Conservation (phyloP, 2,888 invertebrate species). For the Synergus laeviventris region DNA sequence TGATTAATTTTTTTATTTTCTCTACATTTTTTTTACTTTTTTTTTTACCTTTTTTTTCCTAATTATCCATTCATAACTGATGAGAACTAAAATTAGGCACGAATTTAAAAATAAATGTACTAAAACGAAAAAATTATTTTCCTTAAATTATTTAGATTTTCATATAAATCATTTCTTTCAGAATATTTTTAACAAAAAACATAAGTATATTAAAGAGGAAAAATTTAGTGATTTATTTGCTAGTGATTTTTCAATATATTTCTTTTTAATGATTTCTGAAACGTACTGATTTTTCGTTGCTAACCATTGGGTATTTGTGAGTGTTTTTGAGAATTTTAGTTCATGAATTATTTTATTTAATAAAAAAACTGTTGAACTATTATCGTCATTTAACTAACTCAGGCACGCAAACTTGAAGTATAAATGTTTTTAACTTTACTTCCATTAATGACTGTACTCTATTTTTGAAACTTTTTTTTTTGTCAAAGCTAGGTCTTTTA, state of each 20-base stretch:
- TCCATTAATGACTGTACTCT: neutral
- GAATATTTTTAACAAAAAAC: neutral
- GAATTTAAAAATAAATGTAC: neutral
- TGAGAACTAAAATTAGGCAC: neutral
- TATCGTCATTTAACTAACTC: neutral
- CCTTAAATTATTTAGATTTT: neutral
- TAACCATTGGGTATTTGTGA: neutral
- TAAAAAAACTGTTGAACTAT: neutral
- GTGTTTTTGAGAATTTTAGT: neutral
- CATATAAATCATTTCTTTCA: neutral
- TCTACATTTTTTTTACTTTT: too few relatives aligned
- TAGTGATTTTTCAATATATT: constrained; percentile 6
- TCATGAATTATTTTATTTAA: neutral
- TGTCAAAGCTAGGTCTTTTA: neutral
- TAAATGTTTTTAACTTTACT: neutral
- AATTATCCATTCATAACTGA: neutral
- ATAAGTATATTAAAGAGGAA: neutral
- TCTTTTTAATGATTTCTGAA: neutral
- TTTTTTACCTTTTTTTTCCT: neutral
- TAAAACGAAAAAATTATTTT: neutral
- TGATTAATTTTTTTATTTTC: neutral
- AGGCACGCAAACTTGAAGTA: neutral
- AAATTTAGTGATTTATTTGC: neutral
- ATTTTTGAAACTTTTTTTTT: neutral
- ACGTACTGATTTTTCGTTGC: neutral